Conservation (phyloP, 2,113 vertebrate genomes). For the Bambusicola thoracicus region DNA sequence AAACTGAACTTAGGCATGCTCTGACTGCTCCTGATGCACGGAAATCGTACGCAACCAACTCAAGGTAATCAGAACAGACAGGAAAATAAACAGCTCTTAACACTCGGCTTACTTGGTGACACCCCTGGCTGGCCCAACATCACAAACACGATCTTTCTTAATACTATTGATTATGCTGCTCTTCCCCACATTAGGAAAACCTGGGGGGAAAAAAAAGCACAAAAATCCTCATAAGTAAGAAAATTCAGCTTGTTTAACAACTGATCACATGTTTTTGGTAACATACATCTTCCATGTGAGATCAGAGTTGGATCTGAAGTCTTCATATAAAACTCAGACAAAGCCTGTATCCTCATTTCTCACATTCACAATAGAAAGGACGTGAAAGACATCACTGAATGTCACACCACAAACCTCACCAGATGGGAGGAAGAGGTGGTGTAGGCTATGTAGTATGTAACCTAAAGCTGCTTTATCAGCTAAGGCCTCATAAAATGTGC, state of each 20-base stretch:
- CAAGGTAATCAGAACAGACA: background rate
- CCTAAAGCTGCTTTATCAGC: background rate
- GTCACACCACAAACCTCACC: background rate
- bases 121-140: slow-evolving; percentile 84
- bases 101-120: slow-evolving; percentile 87
- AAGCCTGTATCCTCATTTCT: slow-evolving; percentile 66
- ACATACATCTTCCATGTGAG: slow-evolving; percentile 18
- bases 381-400: background rate
- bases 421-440: background rate
- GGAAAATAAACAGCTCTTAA: background rate
- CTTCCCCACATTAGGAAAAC: slow-evolving; percentile 96
- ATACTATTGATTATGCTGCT: slow-evolving; percentile 96
- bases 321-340: slow-evolving; percentile 70
- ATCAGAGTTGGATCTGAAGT: slow-evolving; percentile 79
- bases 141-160: slow-evolving; percentile 84
- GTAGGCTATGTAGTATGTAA: background rate
- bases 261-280: background rate
- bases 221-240: background rate
- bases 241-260: background rate
- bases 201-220: slow-evolving; percentile 66
- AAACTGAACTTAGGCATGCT: background rate
- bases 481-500: background rate
- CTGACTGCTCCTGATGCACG: background rate
- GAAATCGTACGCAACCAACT: background rate
- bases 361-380: background rate